phyloP scores from a whole-genome alignment of 2,888 invertebrate genomes.

The Trypoxylon attenuatum region DNA sequence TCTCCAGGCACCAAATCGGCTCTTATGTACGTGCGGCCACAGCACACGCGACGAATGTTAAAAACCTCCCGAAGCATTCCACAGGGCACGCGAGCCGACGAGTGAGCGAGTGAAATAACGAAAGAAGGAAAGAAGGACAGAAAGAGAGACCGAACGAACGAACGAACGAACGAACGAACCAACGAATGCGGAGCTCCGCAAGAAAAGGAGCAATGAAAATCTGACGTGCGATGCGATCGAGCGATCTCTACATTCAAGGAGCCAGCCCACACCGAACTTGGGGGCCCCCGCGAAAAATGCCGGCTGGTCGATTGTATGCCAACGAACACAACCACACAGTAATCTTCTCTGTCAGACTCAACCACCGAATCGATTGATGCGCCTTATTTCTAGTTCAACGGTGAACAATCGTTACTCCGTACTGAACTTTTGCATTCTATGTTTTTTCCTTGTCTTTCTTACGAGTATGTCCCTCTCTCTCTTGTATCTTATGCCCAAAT shows the following conservation, averaged over 20 bases:
- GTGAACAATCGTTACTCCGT: no score
- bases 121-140: no score
- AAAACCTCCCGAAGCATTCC: slow-evolving; percentile 37
- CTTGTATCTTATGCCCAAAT: no score
- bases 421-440: no score
- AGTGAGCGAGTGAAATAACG: no score
- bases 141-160: no score
- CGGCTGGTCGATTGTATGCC: neutral
- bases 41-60: slow-evolving; percentile 49
- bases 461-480: no score
- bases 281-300: neutral
- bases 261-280: neutral
- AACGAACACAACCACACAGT: neutral
- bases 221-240: slow-evolving; percentile 9
- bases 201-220: slow-evolving; percentile 13
- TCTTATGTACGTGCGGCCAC: slow-evolving; percentile 14
- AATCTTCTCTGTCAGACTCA: neutral
- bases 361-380: neutral
- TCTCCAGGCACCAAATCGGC: slow-evolving; percentile 24
- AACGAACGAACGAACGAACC: no score
- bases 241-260: slow-evolving; percentile 1
- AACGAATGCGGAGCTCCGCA: neutral
- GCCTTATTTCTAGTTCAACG: neutral
- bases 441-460: no score
- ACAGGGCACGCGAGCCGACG: slow-evolving; percentile 36